phyloP scores from a whole-genome alignment of 2,888 invertebrate genomes.

The Microctonus aethiopoides region DNA sequence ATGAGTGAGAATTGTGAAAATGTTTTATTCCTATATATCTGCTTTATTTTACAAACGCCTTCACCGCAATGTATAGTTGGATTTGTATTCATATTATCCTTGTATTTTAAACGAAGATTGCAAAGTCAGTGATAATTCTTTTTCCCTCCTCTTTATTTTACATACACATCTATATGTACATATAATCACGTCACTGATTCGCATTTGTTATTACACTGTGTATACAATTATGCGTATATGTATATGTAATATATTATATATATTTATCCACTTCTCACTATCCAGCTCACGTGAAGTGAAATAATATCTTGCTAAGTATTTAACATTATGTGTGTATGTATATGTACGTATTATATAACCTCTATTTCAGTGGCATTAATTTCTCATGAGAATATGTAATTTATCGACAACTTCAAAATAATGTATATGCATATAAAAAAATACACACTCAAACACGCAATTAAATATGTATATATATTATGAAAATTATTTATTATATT shows the following conservation, averaged over 20 bases:
- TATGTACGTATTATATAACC: too few species aligned
- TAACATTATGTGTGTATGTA: too few species aligned
- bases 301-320: constrained; percentile 12
- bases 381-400: constrained; percentile 42
- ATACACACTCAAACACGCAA: background rate
- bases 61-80: constrained; percentile 15
- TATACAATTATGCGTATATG: constrained; percentile 7
- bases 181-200: background rate
- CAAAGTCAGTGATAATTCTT: background rate
- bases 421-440: constrained; percentile 17
- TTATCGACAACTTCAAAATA: constrained; percentile 44
- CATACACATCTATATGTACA: too few species aligned
- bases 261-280: constrained; percentile 4
- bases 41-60: constrained; percentile 12
- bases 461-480: background rate
- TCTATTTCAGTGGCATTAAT: constrained; percentile 44
- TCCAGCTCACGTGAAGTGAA: background rate
- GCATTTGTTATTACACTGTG: background rate
- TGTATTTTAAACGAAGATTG: constrained; percentile 17
- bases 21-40: background rate
- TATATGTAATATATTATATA: too few species aligned
- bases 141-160: background rate
- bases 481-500: too few species aligned
- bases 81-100: constrained; percentile 29
- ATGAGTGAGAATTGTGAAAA: constrained; percentile 24